These are phyloP conservation scores for Callaeas wilsoni DNA, from an alignment of 2,113 vertebrate species.

Conservation along the genomic window DNA sequence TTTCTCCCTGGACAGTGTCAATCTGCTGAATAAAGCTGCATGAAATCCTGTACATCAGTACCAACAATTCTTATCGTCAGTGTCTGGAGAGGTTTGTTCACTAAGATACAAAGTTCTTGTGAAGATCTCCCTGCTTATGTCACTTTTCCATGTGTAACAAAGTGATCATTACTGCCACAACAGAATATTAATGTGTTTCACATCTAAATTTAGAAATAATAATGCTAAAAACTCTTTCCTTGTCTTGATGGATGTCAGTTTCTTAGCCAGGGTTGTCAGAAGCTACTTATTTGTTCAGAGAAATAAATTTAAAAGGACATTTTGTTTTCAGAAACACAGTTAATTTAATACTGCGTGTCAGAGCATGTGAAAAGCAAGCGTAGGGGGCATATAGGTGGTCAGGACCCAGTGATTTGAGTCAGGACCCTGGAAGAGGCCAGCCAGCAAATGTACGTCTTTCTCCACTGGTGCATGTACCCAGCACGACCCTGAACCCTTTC, in stretches of 20 bases:
- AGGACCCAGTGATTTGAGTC: background rate
- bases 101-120: background rate
- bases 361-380: background rate
- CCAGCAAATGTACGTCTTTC: background rate
- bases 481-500: background rate
- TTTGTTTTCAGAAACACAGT: background rate
- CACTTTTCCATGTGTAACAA: conserved; percentile 36
- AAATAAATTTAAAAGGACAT: background rate
- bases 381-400: background rate
- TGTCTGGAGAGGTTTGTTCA: background rate
- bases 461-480: background rate
- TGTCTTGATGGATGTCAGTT: background rate
- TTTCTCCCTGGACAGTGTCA: background rate
- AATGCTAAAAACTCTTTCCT: background rate
- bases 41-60: conserved; percentile 1
- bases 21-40: conserved; percentile 13
- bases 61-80: background rate
- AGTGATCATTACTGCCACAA: conserved; percentile 25
- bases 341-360: background rate
- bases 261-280: background rate
- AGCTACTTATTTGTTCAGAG: background rate
- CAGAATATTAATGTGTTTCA: conserved; percentile 38
- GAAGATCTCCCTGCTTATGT: conserved; percentile 9
- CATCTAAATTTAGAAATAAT: conserved; percentile 32
- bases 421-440: background rate